Percentiles rank a stretch among this genome's conserved stretches.
Evolutionary conservation across 2,888 invertebrate genomes (phyloP).

Genomic region (Rhabditoides inermis): DNA sequence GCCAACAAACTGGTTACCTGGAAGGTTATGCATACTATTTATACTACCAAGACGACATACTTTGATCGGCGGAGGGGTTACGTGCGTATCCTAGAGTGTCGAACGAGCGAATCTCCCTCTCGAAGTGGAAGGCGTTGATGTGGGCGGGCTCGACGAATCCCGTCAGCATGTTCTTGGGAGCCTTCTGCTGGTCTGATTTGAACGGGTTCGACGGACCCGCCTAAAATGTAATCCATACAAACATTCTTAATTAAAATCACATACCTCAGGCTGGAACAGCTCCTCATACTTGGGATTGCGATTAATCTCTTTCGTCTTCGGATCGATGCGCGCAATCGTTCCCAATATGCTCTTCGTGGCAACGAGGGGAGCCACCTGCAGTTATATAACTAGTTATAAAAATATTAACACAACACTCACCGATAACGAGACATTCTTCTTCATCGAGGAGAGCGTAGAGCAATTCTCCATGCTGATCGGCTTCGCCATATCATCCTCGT

Average conservation of each 20-base stretch:
- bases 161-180: slow-evolving; percentile 79
- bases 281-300: slow-evolving; percentile 91
- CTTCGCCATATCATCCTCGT: too few relatives aligned
- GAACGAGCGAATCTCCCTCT: slow-evolving; percentile 45
- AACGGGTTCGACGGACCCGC: slow-evolving; percentile 86
- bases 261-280: slow-evolving; percentile 69
- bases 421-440: too few relatives aligned
- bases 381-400: neutral
- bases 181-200: slow-evolving; percentile 77
- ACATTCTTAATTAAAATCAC: neutral
- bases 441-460: too few relatives aligned
- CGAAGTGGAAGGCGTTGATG: slow-evolving; percentile 72
- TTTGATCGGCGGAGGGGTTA: slow-evolving; percentile 74
- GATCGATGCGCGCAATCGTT: slow-evolving; percentile 61
- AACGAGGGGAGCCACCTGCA: slow-evolving; percentile 30
- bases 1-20: slow-evolving; percentile 36
- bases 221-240: slow-evolving; percentile 33
- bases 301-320: slow-evolving; percentile 71
- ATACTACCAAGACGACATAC: too few relatives aligned
- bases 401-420: too few relatives aligned
- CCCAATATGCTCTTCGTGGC: slow-evolving; percentile 16
- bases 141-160: slow-evolving; percentile 91
- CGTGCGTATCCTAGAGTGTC: slow-evolving; percentile 68
- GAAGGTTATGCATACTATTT: too few relatives aligned
- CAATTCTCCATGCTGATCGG: too few relatives aligned